Evolutionary conservation across 2,113 vertebrate species (phyloP).

Genomic region (Labeo rohita): DNA sequence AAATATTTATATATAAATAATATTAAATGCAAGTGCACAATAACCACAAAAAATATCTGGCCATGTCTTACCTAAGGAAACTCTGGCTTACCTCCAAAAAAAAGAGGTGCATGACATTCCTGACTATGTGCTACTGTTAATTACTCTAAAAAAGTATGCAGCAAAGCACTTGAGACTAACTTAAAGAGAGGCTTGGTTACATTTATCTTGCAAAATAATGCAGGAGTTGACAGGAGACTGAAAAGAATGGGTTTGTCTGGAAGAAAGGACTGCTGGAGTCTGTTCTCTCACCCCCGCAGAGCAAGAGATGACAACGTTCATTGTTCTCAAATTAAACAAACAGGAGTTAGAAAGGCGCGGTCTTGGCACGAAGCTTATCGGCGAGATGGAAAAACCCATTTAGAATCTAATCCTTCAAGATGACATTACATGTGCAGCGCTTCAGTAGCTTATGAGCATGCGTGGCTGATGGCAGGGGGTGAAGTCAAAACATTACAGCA

Average conservation of each 20-base stretch:
- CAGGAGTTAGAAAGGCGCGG: constrained; percentile 64
- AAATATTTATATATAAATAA: too few species aligned
- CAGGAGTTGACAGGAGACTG: constrained; percentile 28
- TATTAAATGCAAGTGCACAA: too few species aligned
- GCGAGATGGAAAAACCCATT: constrained; percentile 70
- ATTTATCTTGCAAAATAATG: constrained; percentile 19
- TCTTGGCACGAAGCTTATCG: constrained; percentile 67
- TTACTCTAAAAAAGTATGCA: constrained; percentile 3
- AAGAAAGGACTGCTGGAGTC: not conserved
- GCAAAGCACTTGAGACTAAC: not conserved
- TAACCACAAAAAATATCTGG: not conserved
- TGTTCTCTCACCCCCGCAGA: constrained; percentile 10
- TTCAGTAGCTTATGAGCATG: constrained; percentile 78
- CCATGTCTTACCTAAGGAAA: not conserved
- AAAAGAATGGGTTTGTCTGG: constrained; percentile 26
- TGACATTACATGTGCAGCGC: constrained; percentile 73
- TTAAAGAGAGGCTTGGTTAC: not conserved
- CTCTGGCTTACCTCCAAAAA: not conserved
- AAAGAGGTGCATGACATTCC: not conserved
- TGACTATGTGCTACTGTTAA: not conserved
- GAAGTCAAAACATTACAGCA: constrained; percentile 64
- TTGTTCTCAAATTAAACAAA: constrained; percentile 66
- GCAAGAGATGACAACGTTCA: constrained; percentile 43
- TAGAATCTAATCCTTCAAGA: constrained; percentile 79
- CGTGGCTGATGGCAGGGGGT: constrained; percentile 63